Evolutionary conservation across 2,113 vertebrate genomes (phyloP).

Genomic region (Paralichthys olivaceus): DNA sequence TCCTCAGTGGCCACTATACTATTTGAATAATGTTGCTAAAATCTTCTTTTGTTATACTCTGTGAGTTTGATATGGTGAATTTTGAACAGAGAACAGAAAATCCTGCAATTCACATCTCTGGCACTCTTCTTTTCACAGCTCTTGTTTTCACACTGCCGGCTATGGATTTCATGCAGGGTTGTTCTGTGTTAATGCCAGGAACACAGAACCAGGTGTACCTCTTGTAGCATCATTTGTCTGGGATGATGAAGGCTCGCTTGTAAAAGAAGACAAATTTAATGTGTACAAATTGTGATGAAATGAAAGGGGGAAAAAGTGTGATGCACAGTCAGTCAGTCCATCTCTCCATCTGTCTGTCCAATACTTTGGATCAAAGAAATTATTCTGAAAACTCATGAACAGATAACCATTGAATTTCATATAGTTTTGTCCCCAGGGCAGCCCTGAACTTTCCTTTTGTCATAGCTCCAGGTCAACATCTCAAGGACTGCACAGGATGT

Average conservation of each 20-base stretch:
- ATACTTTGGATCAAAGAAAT: not conserved
- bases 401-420: not conserved
- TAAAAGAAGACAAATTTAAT: not conserved
- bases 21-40: not conserved
- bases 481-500: not conserved
- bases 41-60: not conserved
- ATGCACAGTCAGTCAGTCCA: not conserved
- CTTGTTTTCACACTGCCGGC: slow-evolving; percentile 2
- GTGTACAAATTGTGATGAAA: too few relatives aligned
- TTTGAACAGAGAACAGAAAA: not conserved
- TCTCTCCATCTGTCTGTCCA: not conserved
- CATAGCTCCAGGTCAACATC: not conserved
- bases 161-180: slow-evolving; percentile 10
- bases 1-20: not conserved
- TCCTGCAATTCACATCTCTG: slow-evolving; percentile 6
- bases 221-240: not conserved
- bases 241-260: not conserved
- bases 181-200: slow-evolving; percentile 10
- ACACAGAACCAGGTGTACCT: slow-evolving; percentile 1
- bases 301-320: too few relatives aligned
- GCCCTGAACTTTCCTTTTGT: not conserved
- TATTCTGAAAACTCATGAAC: not conserved
- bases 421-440: not conserved
- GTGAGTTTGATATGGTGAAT: too few relatives aligned
- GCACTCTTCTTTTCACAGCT: not conserved